A percentile compares a stretch with the other conserved stretches of the same genome.
These are phyloP conservation scores for Apeltes quadracus DNA, from an alignment of 2,113 vertebrate genomes.

Conservation along the genomic window DNA sequence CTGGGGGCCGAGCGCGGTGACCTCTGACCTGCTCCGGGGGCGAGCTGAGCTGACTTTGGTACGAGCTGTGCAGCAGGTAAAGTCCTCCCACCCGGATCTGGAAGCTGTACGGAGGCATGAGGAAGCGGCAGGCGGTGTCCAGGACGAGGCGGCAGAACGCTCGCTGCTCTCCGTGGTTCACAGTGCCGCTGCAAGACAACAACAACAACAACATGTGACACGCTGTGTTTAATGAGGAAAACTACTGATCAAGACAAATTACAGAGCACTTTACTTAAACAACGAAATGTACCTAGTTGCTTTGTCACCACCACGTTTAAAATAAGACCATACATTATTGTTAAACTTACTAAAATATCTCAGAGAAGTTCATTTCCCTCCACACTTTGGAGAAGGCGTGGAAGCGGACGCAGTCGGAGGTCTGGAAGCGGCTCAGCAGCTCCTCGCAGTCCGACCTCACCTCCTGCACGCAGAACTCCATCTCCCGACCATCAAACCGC, in stretches of 20 bases:
- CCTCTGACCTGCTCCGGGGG: conserved; percentile 87
- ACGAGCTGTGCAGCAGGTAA: conserved; percentile 90
- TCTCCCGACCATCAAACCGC: neutral
- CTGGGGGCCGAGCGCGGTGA: accelerated
- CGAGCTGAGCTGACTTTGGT: conserved; percentile 81
- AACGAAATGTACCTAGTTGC: too few species aligned
- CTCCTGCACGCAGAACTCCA: conserved; percentile 54
- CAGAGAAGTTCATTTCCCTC: conserved; percentile 86
- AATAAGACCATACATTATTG: too few species aligned
- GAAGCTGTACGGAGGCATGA: conserved; percentile 90
- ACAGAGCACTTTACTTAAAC: too few species aligned
- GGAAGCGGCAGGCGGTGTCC: conserved; percentile 79
- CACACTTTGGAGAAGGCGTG: conserved; percentile 87
- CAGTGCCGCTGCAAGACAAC: conserved; percentile 80
- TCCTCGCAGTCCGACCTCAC: conserved; percentile 84
- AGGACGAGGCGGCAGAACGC: conserved; percentile 84
- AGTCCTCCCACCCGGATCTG: conserved; percentile 93
- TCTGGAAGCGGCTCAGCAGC: conserved; percentile 87
- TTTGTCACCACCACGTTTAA: neutral
- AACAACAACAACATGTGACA: neutral
- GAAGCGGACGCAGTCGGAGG: conserved; percentile 86
- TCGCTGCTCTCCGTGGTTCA: conserved; percentile 76
- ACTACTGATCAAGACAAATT: neutral
- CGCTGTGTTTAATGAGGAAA: neutral
- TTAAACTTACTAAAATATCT: conserved; percentile 84